Base-by-base conservation (phyloP, 1,140 invertebrate species). In the Drosophila hydei region DNA sequence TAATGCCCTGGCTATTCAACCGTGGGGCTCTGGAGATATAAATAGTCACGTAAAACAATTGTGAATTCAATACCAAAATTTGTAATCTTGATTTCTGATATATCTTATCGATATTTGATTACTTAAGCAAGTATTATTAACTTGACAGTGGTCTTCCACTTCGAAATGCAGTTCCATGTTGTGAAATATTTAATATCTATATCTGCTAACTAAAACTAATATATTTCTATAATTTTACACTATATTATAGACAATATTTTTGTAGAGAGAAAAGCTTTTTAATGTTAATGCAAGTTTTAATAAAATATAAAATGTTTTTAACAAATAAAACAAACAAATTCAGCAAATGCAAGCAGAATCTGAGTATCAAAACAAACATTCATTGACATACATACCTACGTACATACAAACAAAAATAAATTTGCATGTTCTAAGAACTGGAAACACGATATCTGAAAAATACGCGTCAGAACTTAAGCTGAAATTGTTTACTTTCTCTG, bases 1-100 rank as follows among this genome's bases (percentile, higher is more conserved):
- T 90, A 23, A 47, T 90, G n/a, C 84, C 88, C 8, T 90, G 89
- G 89, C 40, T 91, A 8, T 51, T 72, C 8, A 87, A 90, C 55
- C 83, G 84, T 5, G 89, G 88, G 5, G 73, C 75, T 8, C 45
- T 89, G 25, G 81, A 87, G 5, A 8, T 40, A 3, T 72, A 40
- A 58, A 11, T 23, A 30, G 2, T 7, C 19, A 36, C 8, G 4
- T 23, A 36, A 2, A n/a, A 4, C 14, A 42, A 0, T 16, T 18
- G 14, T 25, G n/a, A 9, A 5, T 43, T 36, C 12, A 23, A 27
- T 21, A 12, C 23, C 8, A 3, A 18, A 21, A 14, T 16, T 16
- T 27, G 16, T 23, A 18, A 48, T 9, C 25, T 54, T 33, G 38
- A 50, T 9, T 38, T 23, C 2, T 14, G 3, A 6, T 23, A 25